These are phyloP conservation scores for Pogonocichla stellata DNA, from an alignment of 2,113 vertebrate species.

Conservation along the genomic window DNA sequence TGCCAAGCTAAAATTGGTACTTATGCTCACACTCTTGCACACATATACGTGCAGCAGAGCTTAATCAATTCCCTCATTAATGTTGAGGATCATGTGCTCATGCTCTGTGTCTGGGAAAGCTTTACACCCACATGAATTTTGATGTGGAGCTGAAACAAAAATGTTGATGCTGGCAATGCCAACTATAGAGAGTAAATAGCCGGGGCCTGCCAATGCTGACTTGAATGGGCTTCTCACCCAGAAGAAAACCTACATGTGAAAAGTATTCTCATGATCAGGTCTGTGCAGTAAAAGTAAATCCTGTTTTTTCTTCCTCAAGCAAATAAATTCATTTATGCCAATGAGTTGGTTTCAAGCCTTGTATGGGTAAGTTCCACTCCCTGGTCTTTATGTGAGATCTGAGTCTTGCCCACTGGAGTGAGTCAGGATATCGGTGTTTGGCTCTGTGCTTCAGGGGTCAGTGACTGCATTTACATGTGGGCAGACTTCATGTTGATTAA, in stretches of 20 bases:
- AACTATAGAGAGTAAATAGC: conserved; percentile 52
- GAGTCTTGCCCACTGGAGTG: neutral
- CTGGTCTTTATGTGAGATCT: neutral
- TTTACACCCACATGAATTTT: conserved; percentile 66
- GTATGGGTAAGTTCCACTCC: neutral
- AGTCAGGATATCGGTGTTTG: neutral
- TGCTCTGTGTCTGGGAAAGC: conserved; percentile 51
- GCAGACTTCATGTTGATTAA: conserved; percentile 33
- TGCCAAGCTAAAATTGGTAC: conserved; percentile 15
- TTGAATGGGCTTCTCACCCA: conserved; percentile 59
- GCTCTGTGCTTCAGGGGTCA: conserved; percentile 15
- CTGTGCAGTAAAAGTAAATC: neutral
- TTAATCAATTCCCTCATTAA: conserved; percentile 54
- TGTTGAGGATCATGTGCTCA: conserved; percentile 39
- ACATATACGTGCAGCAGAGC: conserved; percentile 23
- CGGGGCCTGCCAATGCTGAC: conserved; percentile 32
- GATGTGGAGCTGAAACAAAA: conserved; percentile 64
- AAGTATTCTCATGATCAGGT: neutral
- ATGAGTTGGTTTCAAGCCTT: neutral
- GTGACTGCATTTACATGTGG: neutral
- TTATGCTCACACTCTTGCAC: conserved; percentile 18
- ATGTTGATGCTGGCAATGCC: conserved; percentile 59
- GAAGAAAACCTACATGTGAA: conserved; percentile 31
- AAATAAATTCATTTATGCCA: neutral
- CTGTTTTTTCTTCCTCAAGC: neutral